Evolutionary conservation across 2,113 vertebrate genomes (phyloP).

Genomic region (Cyprinus carpio): DNA sequence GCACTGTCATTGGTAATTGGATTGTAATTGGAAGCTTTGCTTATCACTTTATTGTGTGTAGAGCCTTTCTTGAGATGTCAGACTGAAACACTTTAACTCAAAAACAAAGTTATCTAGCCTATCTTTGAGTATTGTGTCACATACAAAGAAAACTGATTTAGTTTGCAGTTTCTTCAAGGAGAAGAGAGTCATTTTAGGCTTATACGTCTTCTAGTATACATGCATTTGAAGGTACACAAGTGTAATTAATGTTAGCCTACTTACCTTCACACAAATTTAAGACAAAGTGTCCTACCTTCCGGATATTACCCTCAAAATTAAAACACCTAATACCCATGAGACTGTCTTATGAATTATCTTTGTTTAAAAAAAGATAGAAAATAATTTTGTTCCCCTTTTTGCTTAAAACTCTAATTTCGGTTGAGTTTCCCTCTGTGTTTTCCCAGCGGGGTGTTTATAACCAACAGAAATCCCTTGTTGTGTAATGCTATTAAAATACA

Average conservation of each 20-base stretch:
- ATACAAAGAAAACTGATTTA: background rate
- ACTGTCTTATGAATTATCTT: background rate
- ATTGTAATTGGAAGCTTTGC: constrained; percentile 10
- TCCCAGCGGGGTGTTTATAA: constrained; percentile 27
- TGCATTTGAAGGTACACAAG: constrained; percentile 1
- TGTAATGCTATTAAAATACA: constrained; percentile 21
- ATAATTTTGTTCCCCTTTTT: background rate
- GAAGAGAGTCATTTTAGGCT: background rate
- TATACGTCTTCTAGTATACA: background rate
- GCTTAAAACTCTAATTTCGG: background rate
- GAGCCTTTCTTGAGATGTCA: background rate
- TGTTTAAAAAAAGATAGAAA: background rate
- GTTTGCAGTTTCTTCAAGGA: background rate
- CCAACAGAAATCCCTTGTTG: constrained; percentile 15
- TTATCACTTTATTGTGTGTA: background rate
- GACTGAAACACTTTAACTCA: background rate
- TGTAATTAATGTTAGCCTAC: constrained; percentile 37
- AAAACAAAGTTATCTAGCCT: background rate
- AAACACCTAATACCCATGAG: constrained; percentile 16
- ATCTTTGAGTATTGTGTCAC: background rate
- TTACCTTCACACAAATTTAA: constrained; percentile 12
- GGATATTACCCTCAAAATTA: constrained; percentile 39
- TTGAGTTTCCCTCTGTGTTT: background rate
- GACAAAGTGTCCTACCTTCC: constrained; percentile 4
- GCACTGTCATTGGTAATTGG: background rate